These are phyloP conservation scores for Epinephelus awoara DNA, from an alignment of 2,797 vertebrate genomes.

Conservation along the genomic window DNA sequence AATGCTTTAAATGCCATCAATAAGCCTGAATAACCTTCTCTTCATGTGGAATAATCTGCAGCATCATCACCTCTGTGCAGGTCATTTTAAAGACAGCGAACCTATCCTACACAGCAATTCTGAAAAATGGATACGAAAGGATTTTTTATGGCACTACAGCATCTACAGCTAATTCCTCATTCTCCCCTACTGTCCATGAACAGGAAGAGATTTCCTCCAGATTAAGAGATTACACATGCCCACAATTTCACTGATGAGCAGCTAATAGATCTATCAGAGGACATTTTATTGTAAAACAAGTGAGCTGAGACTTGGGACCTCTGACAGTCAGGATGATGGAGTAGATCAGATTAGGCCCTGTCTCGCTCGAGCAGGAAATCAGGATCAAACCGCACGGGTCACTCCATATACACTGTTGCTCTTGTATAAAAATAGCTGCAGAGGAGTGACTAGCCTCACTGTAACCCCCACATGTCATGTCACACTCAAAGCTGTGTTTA, in stretches of 20 bases:
- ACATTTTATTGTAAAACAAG: conserved; percentile 50
- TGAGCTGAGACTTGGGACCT: conserved; percentile 32
- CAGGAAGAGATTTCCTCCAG: conserved; percentile 61
- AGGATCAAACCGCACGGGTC: conserved; percentile 58
- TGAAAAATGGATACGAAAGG: neutral
- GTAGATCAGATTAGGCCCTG: conserved; percentile 59
- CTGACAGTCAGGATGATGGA: conserved; percentile 52
- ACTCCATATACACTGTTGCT: conserved; percentile 23
- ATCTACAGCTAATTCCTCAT: conserved; percentile 40
- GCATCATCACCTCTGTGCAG: neutral
- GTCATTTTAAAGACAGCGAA: conserved; percentile 13
- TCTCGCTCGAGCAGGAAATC: conserved; percentile 64
- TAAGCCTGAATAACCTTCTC: neutral
- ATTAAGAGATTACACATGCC: conserved; percentile 70
- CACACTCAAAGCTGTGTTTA: conserved; percentile 65
- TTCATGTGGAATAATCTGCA: neutral
- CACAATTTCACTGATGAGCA: conserved; percentile 66
- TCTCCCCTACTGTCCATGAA: conserved; percentile 28
- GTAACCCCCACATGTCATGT: conserved; percentile 52
- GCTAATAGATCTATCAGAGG: conserved; percentile 65
- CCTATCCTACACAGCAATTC: neutral
- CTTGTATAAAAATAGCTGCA: conserved; percentile 75
- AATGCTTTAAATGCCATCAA: neutral
- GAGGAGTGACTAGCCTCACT: conserved; percentile 56
- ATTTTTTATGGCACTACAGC: neutral